phyloP scores from a whole-genome alignment of 2,113 vertebrate genomes.

The Psilopsiagon aymara region DNA sequence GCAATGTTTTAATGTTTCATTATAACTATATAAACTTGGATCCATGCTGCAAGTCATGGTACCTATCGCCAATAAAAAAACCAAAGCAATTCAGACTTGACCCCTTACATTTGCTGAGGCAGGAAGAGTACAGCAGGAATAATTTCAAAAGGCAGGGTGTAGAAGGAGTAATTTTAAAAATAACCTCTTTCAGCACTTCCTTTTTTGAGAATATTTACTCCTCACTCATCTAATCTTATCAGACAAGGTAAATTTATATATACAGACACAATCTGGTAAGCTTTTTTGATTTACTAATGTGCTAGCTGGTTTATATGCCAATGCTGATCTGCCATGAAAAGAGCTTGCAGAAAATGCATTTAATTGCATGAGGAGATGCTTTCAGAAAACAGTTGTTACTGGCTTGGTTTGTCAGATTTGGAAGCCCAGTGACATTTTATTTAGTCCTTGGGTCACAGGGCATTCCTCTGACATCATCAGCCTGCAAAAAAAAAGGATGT shows the following conservation, averaged over 20 bases:
- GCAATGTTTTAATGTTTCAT: not conserved
- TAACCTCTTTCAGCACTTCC: not conserved
- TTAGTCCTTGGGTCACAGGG: not conserved
- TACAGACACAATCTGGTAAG: not conserved
- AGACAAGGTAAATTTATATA: conserved; percentile 12
- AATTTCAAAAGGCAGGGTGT: not conserved
- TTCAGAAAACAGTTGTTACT: not conserved
- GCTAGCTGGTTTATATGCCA: not conserved
- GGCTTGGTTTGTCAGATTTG: not conserved
- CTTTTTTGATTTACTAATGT: conserved; percentile 4
- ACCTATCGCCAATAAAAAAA: not conserved
- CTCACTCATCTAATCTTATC: not conserved
- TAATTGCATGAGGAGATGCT: not conserved
- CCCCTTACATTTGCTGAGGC: not conserved
- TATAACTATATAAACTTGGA: not conserved
- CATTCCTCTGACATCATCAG: not conserved
- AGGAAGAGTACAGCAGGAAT: not conserved
- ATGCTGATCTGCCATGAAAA: not conserved
- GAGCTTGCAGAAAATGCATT: not conserved
- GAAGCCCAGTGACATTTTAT: conserved; percentile 29
- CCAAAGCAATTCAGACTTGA: not conserved
- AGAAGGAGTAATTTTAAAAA: not conserved
- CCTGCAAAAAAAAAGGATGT: not conserved
- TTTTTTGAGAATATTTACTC: conserved; percentile 5
- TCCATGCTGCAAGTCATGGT: not conserved